phyloP scores from a whole-genome alignment of 2,113 vertebrate species.

The Cygnus atratus region DNA sequence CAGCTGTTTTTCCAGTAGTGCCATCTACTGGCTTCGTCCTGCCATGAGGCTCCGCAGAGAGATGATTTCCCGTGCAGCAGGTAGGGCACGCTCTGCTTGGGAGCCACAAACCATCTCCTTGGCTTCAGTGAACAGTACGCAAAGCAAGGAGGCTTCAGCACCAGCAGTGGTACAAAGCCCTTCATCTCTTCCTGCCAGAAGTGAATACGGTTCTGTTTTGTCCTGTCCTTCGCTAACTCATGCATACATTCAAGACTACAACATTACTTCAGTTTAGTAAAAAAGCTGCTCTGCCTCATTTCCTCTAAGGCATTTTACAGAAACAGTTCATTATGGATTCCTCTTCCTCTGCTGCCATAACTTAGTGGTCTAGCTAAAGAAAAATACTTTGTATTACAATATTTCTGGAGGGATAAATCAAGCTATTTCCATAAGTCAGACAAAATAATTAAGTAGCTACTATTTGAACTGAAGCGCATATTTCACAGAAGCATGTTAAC shows the following conservation, averaged over 20 bases:
- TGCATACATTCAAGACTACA: accelerated
- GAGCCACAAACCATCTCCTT: no score
- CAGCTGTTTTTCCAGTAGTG: conserved; percentile 49
- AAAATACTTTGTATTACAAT: not conserved
- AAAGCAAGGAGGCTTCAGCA: not conserved
- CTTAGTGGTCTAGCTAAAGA: not conserved
- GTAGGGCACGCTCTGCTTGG: not conserved
- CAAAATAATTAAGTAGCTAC: not conserved
- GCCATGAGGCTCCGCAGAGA: not conserved
- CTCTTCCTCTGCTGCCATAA: not conserved
- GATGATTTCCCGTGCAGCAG: not conserved
- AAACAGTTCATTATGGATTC: not conserved
- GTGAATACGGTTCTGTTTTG: accelerated
- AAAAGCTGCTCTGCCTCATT: not conserved
- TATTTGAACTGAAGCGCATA: accelerated
- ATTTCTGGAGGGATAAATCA: not conserved
- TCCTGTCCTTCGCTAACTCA: not conserved
- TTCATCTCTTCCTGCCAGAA: not conserved
- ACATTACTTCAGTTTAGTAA: accelerated
- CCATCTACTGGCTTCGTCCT: conserved; percentile 70
- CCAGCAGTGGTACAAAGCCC: not conserved
- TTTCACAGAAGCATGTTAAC: accelerated
- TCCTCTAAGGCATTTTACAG: not conserved
- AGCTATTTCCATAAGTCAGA: not conserved
- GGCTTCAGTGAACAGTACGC: not conserved